Conservation (phyloP, 2,113 vertebrate genomes). For the Aptenodytes patagonicus region DNA sequence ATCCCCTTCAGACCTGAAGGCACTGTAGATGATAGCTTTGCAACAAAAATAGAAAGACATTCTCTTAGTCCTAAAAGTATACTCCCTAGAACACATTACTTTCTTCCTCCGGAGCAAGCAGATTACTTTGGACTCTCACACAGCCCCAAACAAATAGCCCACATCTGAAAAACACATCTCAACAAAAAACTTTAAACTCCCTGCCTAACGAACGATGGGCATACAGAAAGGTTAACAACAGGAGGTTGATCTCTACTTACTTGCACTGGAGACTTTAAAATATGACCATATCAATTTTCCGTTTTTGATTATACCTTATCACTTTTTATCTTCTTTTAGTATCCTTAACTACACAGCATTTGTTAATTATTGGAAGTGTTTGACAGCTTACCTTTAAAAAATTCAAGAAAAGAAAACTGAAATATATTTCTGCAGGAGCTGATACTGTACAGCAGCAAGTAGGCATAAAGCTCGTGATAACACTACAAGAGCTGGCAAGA, state of each 20-base stretch:
- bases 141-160: not conserved
- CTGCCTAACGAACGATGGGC: not conserved
- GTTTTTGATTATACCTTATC: not conserved
- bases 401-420: not conserved
- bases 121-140: not conserved
- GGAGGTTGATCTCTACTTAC: not conserved
- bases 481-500: not conserved
- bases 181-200: not conserved
- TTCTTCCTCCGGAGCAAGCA: not conserved
- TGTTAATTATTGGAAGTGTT: not conserved
- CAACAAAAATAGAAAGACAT: constrained; percentile 5
- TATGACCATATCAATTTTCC: not conserved
- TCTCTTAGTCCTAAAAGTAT: not conserved
- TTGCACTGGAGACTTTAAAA: not conserved
- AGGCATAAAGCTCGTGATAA: not conserved
- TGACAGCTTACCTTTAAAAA: not conserved
- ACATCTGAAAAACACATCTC: not conserved
- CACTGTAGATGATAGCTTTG: not conserved
- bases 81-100: not conserved
- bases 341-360: not conserved
- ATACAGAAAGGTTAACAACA: not conserved
- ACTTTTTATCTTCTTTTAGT: not conserved
- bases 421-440: not conserved
- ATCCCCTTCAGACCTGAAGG: not conserved
- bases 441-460: not conserved